Base-by-base conservation (phyloP, 1,140 invertebrate species). In the Drosophila melanica region DNA sequence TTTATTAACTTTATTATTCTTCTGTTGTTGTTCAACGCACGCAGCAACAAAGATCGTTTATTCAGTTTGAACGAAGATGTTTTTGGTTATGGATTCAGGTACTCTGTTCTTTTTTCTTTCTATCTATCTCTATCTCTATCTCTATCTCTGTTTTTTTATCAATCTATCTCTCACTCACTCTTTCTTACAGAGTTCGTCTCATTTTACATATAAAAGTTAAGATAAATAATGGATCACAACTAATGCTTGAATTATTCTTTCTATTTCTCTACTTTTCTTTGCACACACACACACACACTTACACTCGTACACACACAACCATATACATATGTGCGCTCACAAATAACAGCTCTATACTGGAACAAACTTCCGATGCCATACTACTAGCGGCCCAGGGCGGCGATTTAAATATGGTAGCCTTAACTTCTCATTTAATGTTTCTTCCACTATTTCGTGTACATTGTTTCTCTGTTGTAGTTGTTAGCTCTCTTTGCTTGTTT, bases 371-470 rank as follows among this genome's bases (percentile, higher is more conserved):
- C 72, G 96, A 97, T 90, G 94, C 94, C 74, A 93, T 98, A 71
- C 93, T 98, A 79, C 95, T 96, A 93, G 96, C 97, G 37, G 95
- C 96, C 37, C 96, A 96, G 92, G 92, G 93, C 79, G 96, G 96
- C 37, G 95, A 97, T 92, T 90, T 97, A 9, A 93, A 94, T 87
- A 93, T 93, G 93, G 95, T 95, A 93, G 81, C 66, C 67, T 70
- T 59, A 69, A 69, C 60, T 73, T 39, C 45, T 14, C 63, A 37
- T 35, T 30, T 48, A 53, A 35, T 55, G 10, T 51, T 23, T 66
- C 12, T 53, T 35, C 33, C 8, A n/a, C n/a, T 8, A 9, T 42
- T 41, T 20, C n/a, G 11, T 20, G 1, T 18, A 23, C 20, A 23
- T 42, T 50, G 47, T 50, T 39, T 39, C 5, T 39, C 11, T 27